Evolutionary conservation across 2,113 vertebrate species (phyloP).

Genomic region (Chauna torquata): DNA sequence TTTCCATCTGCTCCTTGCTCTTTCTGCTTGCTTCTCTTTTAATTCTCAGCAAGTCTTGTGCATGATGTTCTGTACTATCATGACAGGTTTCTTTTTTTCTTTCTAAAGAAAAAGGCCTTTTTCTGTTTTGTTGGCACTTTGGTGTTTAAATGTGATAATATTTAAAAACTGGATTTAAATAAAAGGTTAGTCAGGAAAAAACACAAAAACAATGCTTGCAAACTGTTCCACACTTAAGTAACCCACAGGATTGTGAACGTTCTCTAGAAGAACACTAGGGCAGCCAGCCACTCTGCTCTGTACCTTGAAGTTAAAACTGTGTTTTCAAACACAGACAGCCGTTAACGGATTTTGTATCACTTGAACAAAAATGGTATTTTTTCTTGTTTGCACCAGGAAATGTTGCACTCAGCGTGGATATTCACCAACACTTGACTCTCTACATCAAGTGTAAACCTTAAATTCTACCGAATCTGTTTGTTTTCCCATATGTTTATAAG

Average conservation of each 20-base stretch:
- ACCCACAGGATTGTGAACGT: background rate
- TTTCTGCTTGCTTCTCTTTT: slow-evolving; percentile 39
- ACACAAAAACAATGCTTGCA: background rate
- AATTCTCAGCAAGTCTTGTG: slow-evolving; percentile 47
- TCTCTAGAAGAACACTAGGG: background rate
- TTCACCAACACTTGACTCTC: background rate
- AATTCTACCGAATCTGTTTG: background rate
- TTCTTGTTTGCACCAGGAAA: slow-evolving; percentile 24
- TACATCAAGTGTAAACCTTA: background rate
- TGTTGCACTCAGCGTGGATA: background rate
- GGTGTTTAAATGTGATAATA: slow-evolving; percentile 45
- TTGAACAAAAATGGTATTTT: background rate
- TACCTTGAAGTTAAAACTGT: background rate
- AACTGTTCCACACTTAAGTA: background rate
- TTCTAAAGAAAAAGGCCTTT: background rate
- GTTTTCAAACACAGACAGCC: background rate
- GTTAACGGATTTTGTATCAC: background rate
- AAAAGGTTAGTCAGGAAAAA: slow-evolving; percentile 1
- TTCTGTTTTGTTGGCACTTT: slow-evolving; percentile 36
- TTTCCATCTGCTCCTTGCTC: background rate
- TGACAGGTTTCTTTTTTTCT: background rate
- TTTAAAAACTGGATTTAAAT: slow-evolving; percentile 34
- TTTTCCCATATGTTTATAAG: background rate
- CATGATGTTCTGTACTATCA: slow-evolving; percentile 42
- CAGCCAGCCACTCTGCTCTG: background rate